A percentile compares a stretch with the other conserved stretches of the same genome.
phyloP scores from a whole-genome alignment of 2,888 invertebrate genomes.

The Drosophila fulvimacula region DNA sequence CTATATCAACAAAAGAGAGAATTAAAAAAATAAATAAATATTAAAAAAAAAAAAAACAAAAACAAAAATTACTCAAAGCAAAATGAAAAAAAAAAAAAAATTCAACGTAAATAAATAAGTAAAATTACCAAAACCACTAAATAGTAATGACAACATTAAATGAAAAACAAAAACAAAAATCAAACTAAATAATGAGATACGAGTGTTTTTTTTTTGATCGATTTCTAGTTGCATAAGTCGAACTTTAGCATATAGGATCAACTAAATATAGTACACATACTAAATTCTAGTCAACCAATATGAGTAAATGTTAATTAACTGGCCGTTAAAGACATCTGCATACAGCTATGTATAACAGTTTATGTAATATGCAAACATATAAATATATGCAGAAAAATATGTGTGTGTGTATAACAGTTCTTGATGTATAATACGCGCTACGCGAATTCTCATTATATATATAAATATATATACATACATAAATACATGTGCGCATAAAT shows the following conservation, averaged over 20 bases:
- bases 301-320: constrained; percentile 44
- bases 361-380: constrained; percentile 11
- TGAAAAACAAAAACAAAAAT: constrained; percentile 17
- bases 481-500: background rate
- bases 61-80: constrained; percentile 1
- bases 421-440: constrained; percentile 21
- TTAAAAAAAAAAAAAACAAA: constrained; percentile 19
- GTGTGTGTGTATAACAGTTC: constrained; percentile 8
- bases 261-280: constrained; percentile 37
- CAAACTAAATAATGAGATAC: constrained; percentile 31
- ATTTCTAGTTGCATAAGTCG: constrained; percentile 66
- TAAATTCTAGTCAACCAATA: constrained; percentile 50
- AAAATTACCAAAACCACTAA: constrained; percentile 29
- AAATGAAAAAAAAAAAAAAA: background rate
- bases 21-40: constrained; percentile 24
- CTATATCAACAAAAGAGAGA: constrained; percentile 34
- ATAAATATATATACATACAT: constrained; percentile 1
- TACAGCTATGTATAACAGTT: constrained; percentile 14
- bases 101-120: background rate
- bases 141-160: constrained; percentile 20
- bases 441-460: constrained; percentile 10
- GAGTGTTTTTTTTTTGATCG: constrained; percentile 57
- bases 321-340: constrained; percentile 38
- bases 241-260: constrained; percentile 61
- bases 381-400: constrained; percentile 3